Percentiles rank a stretch among this genome's conserved stretches.
Evolutionary conservation across 53 echinoderm and acorn worm genomes (phyloP).

Genomic region (Mesocentrotus franciscanus): DNA sequence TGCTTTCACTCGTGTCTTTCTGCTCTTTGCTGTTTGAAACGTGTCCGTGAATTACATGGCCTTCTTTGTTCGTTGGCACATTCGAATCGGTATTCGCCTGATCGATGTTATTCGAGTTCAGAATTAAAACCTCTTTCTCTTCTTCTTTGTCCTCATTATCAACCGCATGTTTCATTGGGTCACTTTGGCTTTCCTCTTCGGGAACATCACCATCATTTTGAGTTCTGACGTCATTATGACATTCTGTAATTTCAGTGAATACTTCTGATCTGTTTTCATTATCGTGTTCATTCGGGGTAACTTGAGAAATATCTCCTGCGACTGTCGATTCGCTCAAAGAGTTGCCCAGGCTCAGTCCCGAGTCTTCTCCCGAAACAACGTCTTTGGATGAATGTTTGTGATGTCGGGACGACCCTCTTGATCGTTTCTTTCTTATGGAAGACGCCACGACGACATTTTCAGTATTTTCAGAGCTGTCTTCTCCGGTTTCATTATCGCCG

Average conservation of each 20-base stretch:
- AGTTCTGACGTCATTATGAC: neutral
- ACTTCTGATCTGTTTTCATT: neutral
- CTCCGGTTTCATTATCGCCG: slow-evolving; percentile 32
- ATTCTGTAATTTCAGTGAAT: neutral
- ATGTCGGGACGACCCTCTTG: slow-evolving; percentile 12
- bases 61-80: neutral
- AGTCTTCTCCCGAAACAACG: slow-evolving; percentile 35
- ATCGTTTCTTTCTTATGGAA: slow-evolving; percentile 29
- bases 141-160: neutral
- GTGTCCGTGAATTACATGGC: neutral
- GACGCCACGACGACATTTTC: slow-evolving; percentile 43
- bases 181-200: neutral
- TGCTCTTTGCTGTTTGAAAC: neutral
- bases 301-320: neutral
- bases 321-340: slow-evolving; percentile 31
- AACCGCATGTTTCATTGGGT: neutral
- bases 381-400: slow-evolving; percentile 39
- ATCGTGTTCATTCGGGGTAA: neutral
- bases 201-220: neutral
- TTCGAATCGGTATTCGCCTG: neutral
- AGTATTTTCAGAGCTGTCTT: slow-evolving; percentile 13
- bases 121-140: neutral
- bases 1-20: slow-evolving; percentile 4
- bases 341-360: slow-evolving; percentile 46
- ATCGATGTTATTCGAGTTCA: neutral